Evolutionary conservation across 2,888 invertebrate genomes (phyloP), one percentile per base, ranked within the genome.

Genomic region (Chrysolina haemoptera): DNA sequence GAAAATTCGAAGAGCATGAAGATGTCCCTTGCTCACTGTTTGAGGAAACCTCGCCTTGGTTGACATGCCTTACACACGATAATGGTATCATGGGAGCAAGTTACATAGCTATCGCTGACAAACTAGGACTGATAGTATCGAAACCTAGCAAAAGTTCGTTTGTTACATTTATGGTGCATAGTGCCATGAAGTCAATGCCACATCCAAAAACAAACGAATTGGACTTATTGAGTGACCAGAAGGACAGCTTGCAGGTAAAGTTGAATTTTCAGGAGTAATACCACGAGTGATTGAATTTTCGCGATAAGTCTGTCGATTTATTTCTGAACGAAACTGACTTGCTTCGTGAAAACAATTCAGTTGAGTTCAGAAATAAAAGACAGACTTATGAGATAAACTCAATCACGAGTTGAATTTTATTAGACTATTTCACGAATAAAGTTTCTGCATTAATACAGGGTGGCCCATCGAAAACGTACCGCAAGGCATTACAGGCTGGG

Each of bases 1-100:
- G 79, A 14, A 78, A 81, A 59, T 88, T 88, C 78, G 82, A 83
- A 67, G 82, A 85, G 46, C 87, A 88, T 65, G 87, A 87, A 59
- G 88, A 88, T 76, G 82, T 87, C 64, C 78, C 82, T 14, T 88
- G 88, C 72, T 68, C 68, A 6, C 81, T 83, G 71, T 85, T 83
- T 74, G 88, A 86, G 9, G 85, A 86, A 72, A 35, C 71, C 4
- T 71, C 76, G 8, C 74, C 82, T 70, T 84, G 83, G 11, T 79
- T 88, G 35, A 79, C 79, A 67, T 88, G 88, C 76, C 75, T 88
- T 22, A 78, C 84, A 10, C 35, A 74, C 12, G 84, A 82, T 20
- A 82, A 70, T 3, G 85, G 85, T 6, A 83, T 87, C 70, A 68
- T 75, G 41, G 87, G 86, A 1, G 81, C 85, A 14, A 78, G 83